A percentile compares a stretch with the other conserved stretches of the same genome.
These are phyloP conservation scores for Altica lythri DNA, from an alignment of 2,888 invertebrate genomes.

Conservation along the genomic window DNA sequence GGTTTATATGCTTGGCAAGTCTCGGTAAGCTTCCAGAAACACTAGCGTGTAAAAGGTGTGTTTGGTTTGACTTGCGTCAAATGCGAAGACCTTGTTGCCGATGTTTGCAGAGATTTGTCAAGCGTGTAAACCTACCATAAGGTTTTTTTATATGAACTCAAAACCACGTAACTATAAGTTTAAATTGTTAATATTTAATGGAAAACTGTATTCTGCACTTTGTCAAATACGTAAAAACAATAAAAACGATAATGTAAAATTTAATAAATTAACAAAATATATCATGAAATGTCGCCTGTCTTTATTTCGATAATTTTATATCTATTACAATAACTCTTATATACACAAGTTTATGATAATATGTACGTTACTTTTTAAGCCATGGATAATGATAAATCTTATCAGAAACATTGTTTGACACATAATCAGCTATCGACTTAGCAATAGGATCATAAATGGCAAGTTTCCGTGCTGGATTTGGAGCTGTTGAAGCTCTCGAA, in stretches of 20 bases:
- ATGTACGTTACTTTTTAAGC: constrained; percentile 27
- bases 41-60: too few species aligned
- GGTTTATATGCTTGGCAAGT: too few species aligned
- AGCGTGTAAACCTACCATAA: too few species aligned
- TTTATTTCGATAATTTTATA: constrained; percentile 9
- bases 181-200: neutral
- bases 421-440: constrained; percentile 53
- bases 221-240: neutral
- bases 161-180: too few species aligned
- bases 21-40: too few species aligned
- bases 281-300: constrained; percentile 3
- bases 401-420: constrained; percentile 48
- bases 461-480: constrained; percentile 34
- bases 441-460: constrained; percentile 53
- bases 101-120: too few species aligned
- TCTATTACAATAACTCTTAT: constrained; percentile 6
- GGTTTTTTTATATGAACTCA: too few species aligned
- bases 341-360: neutral
- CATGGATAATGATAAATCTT: constrained; percentile 29
- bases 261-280: neutral
- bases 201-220: neutral
- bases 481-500: constrained; percentile 14
- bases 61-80: too few species aligned
- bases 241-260: neutral
- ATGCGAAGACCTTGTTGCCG: too few species aligned